Base-by-base conservation (phyloP, 30 jellyfish, hydroid and myxozoan genomes). In the Hydractinia symbiolongicarpus region DNA sequence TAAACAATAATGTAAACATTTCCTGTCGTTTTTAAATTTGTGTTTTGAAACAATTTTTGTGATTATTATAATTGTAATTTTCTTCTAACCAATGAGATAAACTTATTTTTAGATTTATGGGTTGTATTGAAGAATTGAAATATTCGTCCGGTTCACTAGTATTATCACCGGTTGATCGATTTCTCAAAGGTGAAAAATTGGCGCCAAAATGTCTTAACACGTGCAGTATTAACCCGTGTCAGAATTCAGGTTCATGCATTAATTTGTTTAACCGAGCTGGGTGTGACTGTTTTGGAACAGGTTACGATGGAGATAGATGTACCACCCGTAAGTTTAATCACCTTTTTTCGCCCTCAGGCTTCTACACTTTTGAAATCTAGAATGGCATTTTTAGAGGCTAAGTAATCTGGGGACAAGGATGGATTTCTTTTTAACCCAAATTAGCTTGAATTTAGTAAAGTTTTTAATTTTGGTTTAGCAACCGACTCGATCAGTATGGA, bases 241-340 rank as follows among this genome's bases (percentile, higher is more conserved):
- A 66, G n/a, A 79, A 79, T 68, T 10, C 54, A 9, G 87, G 87
- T 15, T 30, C 66, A 50, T 79, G 87, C 44, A 69, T 79, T 6
- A 79, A 79, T 69, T 52, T 79, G 62, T 79, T 79, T 52, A 79
- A 64, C 54, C 64, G 87, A 21, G 87, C 87, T 7, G 87, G 83
- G n/a, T 79, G 87, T 58, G 87, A 79, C 67, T 79, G 87, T 49
- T 79, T 79, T 79, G 87, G 87, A 4, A 79, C 87, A 14, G 87
- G 87, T 10, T 79, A 58, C 67, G 67, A 15, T 57, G 87, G 87
- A 61, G 87, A 62, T 16, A 66, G 67, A 9, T 79, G 87, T 49
- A 79, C 55, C 14, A 79, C 50, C n/a, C 62, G 87, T 79, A 66
- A 79, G 87, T 61, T 4, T 20, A 19, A 20, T 5, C 51, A 30